A percentile compares a stretch with the other conserved stretches of the same genome.
Evolutionary conservation across 2,888 invertebrate species (phyloP).

Genomic region (Orthosia incerta): DNA sequence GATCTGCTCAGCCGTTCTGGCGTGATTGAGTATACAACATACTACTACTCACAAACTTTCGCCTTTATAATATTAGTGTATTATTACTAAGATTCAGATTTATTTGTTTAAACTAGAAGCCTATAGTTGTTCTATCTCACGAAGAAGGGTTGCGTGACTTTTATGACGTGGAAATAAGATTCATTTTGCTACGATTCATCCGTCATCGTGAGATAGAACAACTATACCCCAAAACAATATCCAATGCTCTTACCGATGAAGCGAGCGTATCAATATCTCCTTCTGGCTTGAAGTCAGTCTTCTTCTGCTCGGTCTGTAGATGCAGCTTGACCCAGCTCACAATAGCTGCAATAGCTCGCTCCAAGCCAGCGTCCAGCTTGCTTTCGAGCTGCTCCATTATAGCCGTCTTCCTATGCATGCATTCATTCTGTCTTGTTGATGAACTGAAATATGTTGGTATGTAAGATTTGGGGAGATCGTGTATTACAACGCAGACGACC

Average conservation of each 20-base stretch:
- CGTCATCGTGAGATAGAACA: too few relatives aligned
- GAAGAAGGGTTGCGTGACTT: too few relatives aligned
- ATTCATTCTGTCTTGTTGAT: conserved; percentile 96
- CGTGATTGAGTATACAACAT: too few relatives aligned
- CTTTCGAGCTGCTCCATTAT: conserved; percentile 97
- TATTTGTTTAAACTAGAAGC: too few relatives aligned
- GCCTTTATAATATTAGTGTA: too few relatives aligned
- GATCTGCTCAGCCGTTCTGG: too few relatives aligned
- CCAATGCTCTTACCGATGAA: conserved; percentile 95
- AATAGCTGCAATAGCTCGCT: conserved; percentile 96
- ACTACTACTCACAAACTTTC: too few relatives aligned
- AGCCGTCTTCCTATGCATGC: conserved; percentile 95
- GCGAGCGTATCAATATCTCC: conserved; percentile 96
- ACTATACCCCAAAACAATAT: too few relatives aligned
- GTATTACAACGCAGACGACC: conserved; percentile 20
- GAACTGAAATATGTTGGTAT: conserved; percentile 91
- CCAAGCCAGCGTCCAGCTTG: conserved; percentile 97
- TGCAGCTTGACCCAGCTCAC: conserved; percentile 97
- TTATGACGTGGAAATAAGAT: too few relatives aligned
- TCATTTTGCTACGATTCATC: too few relatives aligned
- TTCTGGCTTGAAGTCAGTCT: conserved; percentile 97
- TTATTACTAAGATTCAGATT: too few relatives aligned
- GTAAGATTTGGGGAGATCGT: conserved; percentile 4
- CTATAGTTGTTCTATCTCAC: too few relatives aligned
- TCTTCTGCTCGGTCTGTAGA: conserved; percentile 98